Conservation (phyloP, 2,113 vertebrate genomes). For the Malurus alboscapulatus region DNA sequence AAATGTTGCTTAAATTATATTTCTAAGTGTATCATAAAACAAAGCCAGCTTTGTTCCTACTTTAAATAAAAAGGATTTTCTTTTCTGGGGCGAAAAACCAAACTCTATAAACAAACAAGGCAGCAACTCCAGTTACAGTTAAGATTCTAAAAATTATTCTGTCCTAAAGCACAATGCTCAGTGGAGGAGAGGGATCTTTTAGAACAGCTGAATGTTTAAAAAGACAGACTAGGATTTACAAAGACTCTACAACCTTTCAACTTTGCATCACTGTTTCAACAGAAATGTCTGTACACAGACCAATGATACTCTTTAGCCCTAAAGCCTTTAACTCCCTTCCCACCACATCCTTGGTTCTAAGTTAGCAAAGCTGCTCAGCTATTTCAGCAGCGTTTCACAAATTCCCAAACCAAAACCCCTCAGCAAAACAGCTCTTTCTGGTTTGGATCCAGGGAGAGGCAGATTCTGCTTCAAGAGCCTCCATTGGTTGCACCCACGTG, state of each 20-base stretch:
- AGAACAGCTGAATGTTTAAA: not conserved
- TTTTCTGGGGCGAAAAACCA: not conserved
- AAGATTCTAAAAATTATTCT: not conserved
- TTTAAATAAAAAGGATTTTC: not conserved
- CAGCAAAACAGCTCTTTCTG: not conserved
- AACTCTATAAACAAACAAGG: not conserved
- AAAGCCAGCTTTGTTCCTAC: not conserved
- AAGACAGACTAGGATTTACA: not conserved
- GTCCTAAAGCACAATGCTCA: not conserved
- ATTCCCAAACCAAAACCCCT: not conserved
- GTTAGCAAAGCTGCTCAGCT: not conserved
- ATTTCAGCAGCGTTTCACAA: not conserved
- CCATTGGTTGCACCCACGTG: accelerated
- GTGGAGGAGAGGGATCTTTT: not conserved
- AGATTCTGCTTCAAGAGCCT: not conserved
- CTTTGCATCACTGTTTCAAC: not conserved
- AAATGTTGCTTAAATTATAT: not conserved
- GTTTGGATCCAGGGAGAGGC: not conserved
- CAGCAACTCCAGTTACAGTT: not conserved
- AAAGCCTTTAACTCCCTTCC: conserved; percentile 8
- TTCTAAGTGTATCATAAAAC: not conserved
- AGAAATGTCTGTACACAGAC: not conserved
- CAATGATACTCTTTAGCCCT: not conserved
- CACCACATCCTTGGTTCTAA: not conserved
- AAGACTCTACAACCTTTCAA: not conserved